phyloP scores from a whole-genome alignment of 2,797 vertebrate species.

The Sandelia bainsii region DNA sequence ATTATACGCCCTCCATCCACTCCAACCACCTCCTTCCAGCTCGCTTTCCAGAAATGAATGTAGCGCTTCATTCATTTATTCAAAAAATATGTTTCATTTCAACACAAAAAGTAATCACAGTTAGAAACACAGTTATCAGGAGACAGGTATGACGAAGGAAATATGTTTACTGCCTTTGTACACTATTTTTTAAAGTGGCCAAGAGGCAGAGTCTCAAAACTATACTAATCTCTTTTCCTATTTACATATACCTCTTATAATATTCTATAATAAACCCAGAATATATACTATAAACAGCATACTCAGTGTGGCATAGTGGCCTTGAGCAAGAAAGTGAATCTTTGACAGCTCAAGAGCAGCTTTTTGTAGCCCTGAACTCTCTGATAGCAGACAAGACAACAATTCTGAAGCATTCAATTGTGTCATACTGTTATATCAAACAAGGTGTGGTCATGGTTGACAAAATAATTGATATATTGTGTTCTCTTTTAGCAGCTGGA shows the following conservation, averaged over 20 bases:
- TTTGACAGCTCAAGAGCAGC: neutral
- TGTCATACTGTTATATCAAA: neutral
- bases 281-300: neutral
- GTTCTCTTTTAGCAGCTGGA: constrained; percentile 14
- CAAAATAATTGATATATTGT: constrained; percentile 9
- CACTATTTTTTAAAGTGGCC: neutral
- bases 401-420: constrained; percentile 22
- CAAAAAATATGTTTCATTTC: too few species aligned
- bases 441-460: neutral
- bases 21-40: too few species aligned
- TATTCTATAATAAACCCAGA: neutral
- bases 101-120: too few species aligned
- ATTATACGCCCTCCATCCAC: too few species aligned
- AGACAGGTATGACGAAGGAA: too few species aligned
- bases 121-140: too few species aligned
- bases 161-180: neutral
- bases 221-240: neutral
- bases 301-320: neutral
- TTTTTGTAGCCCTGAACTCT: constrained; percentile 2
- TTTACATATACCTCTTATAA: too few species aligned
- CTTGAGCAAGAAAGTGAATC: constrained; percentile 1
- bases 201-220: neutral
- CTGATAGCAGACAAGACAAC: constrained; percentile 17
- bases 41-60: too few species aligned
- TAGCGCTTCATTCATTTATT: too few species aligned